Conservation (phyloP, 2,797 vertebrate species). For the Argyrosomus regius region DNA sequence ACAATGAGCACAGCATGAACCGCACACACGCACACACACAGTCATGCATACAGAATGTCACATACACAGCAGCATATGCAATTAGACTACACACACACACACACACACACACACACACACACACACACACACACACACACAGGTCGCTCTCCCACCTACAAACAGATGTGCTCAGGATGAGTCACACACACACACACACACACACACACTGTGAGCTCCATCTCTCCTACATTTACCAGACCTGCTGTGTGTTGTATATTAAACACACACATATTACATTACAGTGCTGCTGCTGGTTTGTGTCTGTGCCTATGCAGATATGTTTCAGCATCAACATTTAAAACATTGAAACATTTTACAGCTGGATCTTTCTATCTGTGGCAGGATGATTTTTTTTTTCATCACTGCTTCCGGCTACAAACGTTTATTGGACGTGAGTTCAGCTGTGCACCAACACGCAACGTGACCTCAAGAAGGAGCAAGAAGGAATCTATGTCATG, state of each 20-base stretch:
- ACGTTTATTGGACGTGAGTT: background rate
- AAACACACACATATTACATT: slow-evolving; percentile 21
- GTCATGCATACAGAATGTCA: slow-evolving; percentile 31
- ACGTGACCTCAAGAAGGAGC: fast-evolving
- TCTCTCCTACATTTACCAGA: slow-evolving; percentile 33
- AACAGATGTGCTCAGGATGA: slow-evolving; percentile 64
- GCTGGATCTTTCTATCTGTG: background rate
- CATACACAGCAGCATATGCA: slow-evolving; percentile 38
- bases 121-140: slow-evolving; percentile 5
- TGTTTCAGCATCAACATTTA: background rate
- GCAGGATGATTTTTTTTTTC: too few relatives aligned
- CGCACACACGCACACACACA: slow-evolving; percentile 30
- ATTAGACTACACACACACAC: slow-evolving; percentile 23
- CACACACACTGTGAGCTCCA: slow-evolving; percentile 25
- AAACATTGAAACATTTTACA: background rate
- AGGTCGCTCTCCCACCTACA: slow-evolving; percentile 36
- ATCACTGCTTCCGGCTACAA: background rate
- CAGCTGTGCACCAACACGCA: background rate
- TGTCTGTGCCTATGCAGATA: background rate
- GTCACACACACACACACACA: slow-evolving; percentile 62
- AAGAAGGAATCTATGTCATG: background rate
- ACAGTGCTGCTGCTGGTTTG: background rate
- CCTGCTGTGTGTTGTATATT: slow-evolving; percentile 10
- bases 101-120: slow-evolving; percentile 10
- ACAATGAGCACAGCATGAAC: slow-evolving; percentile 39